phyloP scores from a whole-genome alignment of 92 coral and sea anemone genomes.

The Phymanthus crucifer region DNA sequence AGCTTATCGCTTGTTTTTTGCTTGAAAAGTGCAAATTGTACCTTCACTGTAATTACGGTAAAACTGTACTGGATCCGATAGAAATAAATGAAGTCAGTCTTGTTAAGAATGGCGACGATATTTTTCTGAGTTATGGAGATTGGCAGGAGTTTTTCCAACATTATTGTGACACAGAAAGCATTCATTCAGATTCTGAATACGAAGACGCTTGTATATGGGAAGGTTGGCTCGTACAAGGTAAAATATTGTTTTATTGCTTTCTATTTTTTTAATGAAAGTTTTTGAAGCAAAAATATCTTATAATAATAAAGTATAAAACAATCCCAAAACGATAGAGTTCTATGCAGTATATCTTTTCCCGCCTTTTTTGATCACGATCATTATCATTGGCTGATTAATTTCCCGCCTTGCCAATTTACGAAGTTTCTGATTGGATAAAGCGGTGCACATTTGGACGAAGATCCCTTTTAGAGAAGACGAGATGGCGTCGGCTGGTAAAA shows the following conservation, averaged over 20 bases:
- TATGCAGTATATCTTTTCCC: constrained; percentile 2
- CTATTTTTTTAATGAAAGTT: background rate
- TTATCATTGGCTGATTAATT: constrained; percentile 33
- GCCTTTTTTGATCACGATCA: constrained; percentile 7
- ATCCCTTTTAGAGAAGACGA: background rate
- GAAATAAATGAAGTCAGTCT: constrained; percentile 28
- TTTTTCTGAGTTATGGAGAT: constrained; percentile 23
- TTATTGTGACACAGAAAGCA: constrained; percentile 30
- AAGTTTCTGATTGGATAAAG: constrained; percentile 13
- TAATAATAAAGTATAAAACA: background rate
- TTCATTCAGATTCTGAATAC: constrained; percentile 23
- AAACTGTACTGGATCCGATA: constrained; percentile 7
- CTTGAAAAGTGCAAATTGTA: constrained; percentile 36
- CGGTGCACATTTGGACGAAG: background rate
- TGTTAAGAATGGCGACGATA: constrained; percentile 31
- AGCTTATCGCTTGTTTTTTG: constrained; percentile 24
- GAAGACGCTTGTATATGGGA: constrained; percentile 18
- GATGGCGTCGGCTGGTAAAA: background rate
- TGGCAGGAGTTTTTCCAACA: background rate
- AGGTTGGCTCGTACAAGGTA: constrained; percentile 40
- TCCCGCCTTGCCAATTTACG: constrained; percentile 26
- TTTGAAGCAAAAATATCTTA: background rate
- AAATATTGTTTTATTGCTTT: constrained; percentile 12
- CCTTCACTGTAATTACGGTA: background rate
- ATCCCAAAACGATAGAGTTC: too few species aligned